These are phyloP conservation scores for Axea sp. DNA, from an alignment of 2,888 invertebrate species.

Conservation along the genomic window DNA sequence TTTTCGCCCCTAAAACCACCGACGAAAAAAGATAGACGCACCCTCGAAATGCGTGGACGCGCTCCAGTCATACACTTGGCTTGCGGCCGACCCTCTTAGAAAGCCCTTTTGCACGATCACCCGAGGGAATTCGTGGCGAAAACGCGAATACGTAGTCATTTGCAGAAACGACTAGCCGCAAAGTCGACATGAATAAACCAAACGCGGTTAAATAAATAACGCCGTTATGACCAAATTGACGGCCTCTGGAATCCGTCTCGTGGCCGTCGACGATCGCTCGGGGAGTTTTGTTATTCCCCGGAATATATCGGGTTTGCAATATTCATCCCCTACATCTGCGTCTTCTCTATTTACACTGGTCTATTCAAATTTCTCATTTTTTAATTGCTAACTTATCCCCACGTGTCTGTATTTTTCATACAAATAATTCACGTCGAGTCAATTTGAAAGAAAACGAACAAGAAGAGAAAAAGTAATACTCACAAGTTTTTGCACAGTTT, in stretches of 20 bases:
- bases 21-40: conserved; percentile 47
- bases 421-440: no score
- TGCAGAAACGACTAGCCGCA: conserved; percentile 60
- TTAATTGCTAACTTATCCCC: conserved; percentile 38
- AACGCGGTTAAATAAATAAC: conserved; percentile 57
- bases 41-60: conserved; percentile 26
- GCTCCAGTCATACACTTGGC: conserved; percentile 15
- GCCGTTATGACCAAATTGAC: conserved; percentile 51
- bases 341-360: background rate
- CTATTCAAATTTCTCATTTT: background rate
- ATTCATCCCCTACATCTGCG: conserved; percentile 32
- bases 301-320: conserved; percentile 35
- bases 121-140: conserved; percentile 44
- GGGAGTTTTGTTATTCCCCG: conserved; percentile 32
- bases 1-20: conserved; percentile 37
- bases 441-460: no score
- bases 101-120: conserved; percentile 16
- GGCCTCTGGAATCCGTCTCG: conserved; percentile 42
- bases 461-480: no score
- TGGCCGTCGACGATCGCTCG: conserved; percentile 33
- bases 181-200: conserved; percentile 58
- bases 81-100: conserved; percentile 8
- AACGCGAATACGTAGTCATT: conserved; percentile 53
- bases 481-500: no score
- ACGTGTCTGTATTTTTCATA: conserved; percentile 27